Evolutionary conservation across 2,888 invertebrate genomes (phyloP).

Genomic region (Malthinus flaveolus): DNA sequence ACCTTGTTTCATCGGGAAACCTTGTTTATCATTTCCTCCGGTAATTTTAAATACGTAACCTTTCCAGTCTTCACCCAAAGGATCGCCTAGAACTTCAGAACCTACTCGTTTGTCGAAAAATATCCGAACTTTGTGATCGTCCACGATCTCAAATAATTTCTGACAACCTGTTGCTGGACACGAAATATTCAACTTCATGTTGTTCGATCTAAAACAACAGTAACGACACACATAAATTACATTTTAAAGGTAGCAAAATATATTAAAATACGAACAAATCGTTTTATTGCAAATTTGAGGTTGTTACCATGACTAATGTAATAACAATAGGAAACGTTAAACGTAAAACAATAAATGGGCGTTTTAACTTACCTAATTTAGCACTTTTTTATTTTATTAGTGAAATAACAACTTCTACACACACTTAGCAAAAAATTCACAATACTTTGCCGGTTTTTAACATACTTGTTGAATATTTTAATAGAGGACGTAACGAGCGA

Average conservation of each 20-base stretch:
- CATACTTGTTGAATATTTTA: conserved; percentile 25
- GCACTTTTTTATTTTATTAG: no score
- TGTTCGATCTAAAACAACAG: neutral
- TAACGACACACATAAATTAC: neutral
- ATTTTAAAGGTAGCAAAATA: no score
- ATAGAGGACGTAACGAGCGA: conserved; percentile 17
- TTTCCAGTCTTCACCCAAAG: conserved; percentile 97
- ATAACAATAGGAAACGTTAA: no score
- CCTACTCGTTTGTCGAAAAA: conserved; percentile 99
- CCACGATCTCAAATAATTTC: conserved; percentile 94
- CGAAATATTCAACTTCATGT: conserved; percentile 87
- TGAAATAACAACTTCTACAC: conserved; percentile 25
- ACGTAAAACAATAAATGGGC: no score
- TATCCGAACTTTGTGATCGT: conserved; percentile 94
- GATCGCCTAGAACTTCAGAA: conserved; percentile 89
- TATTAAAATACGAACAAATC: no score
- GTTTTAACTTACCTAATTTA: conserved; percentile 29
- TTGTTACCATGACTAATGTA: no score
- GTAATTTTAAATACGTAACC: conserved; percentile 93
- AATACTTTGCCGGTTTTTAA: conserved; percentile 25
- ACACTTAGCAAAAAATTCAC: conserved; percentile 22
- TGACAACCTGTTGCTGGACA: conserved; percentile 98
- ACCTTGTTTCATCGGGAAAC: conserved; percentile 99
- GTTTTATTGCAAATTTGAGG: no score
- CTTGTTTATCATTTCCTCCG: conserved; percentile 99